Conservation (phyloP, 2,888 invertebrate species). For the Serrognathus titanus region DNA sequence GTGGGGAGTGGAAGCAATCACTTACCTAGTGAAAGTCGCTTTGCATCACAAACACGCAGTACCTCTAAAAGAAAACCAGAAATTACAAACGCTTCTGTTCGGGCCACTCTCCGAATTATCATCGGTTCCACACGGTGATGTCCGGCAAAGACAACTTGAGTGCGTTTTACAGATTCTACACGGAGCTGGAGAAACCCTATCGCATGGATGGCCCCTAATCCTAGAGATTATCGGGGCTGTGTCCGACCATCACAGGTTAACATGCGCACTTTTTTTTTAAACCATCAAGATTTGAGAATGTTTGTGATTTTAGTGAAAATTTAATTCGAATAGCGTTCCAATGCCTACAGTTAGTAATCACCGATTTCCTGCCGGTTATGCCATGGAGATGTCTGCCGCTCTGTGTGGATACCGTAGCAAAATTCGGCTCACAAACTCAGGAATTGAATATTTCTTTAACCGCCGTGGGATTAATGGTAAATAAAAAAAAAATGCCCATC, state of each 20-base stretch:
- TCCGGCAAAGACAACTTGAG: constrained; percentile 90
- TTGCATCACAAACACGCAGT: constrained; percentile 81
- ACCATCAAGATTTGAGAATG: neutral
- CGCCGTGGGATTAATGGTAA: constrained; percentile 92
- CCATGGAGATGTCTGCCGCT: constrained; percentile 88
- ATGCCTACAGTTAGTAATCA: constrained; percentile 91
- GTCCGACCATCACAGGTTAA: constrained; percentile 84
- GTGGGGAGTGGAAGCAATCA: constrained; percentile 97
- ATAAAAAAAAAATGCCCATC: constrained; percentile 17
- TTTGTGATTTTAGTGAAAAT: constrained; percentile 68
- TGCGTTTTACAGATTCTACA: constrained; percentile 92
- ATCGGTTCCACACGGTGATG: constrained; percentile 86
- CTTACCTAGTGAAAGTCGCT: constrained; percentile 88
- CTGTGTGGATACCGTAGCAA: constrained; percentile 89
- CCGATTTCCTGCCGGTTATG: constrained; percentile 90
- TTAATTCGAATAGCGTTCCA: constrained; percentile 93
- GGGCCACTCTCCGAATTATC: constrained; percentile 91
- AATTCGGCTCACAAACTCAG: constrained; percentile 93
- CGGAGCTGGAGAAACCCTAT: constrained; percentile 86
- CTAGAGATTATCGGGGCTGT: constrained; percentile 95
- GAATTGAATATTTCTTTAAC: constrained; percentile 97
- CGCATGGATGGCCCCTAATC: constrained; percentile 93
- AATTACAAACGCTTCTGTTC: constrained; percentile 80
- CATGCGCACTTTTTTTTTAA: constrained; percentile 11
- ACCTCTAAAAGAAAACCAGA: constrained; percentile 80